Evolutionary conservation across 1,140 invertebrate genomes (phyloP), one percentile per base, ranked within the genome.

Genomic region (Drosophila truncata): DNA sequence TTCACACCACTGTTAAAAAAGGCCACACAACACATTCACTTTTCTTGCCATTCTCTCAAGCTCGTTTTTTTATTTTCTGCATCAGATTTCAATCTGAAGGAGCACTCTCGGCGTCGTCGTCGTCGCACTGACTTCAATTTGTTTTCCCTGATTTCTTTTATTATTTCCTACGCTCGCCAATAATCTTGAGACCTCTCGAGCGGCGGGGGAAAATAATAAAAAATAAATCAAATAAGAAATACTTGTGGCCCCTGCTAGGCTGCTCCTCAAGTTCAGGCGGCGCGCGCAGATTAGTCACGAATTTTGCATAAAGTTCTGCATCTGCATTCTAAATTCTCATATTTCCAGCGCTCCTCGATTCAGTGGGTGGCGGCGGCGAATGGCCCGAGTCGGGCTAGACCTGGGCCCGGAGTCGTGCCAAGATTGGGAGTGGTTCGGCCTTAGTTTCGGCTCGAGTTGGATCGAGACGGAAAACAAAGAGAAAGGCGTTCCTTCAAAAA

Each of bases 271-370:
- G 47, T 49, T 49, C 25, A 49, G 47, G 50, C 31, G 50, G 50
- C n/a, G 50, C 50, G 50, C 63, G 60, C 65, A 72, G 82, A 84
- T 84, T 84, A 85, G 82, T 84, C 82, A 84, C 82, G 82, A 84
- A 85, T 35, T 84, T 69, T 85, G 82, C 82, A 85, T 85, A 85
- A 60, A 74, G 63, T 69, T 70, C 47, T 70, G 63, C 63, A 73
- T 70, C 47, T 70, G 66, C 66, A 73, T 72, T 73, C 70, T 73
- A 74, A 84, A 77, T 78, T 76, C 82, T 85, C 78, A 84, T 84
- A 85, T 78, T 81, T 80, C 71, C 20, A 73, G 20, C 25, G 50
- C 44, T 41, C 33, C 71, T 77, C 58, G 50, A 78, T 73, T 72
- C 82, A 78, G 82, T 84, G 82, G 82, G 59, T 74, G 54, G 73